Evolutionary conservation across 1,140 invertebrate genomes (phyloP), one percentile per base, ranked within the genome.

Genomic region (Stegodyphus mimosarum): DNA sequence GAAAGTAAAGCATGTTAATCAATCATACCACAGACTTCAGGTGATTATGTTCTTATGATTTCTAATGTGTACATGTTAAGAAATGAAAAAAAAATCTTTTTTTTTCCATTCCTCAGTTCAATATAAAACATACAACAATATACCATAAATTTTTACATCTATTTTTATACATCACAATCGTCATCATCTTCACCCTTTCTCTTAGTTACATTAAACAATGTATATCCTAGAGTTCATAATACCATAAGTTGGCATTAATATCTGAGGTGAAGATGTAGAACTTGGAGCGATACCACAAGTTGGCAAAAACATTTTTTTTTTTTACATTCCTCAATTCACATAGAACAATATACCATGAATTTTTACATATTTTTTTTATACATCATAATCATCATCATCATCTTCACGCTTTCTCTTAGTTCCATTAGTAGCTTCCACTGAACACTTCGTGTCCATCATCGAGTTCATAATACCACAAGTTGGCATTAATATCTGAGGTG

Each of bases 331-430:
- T 33, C 33, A 33, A 1, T 33, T 33, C 33, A 33, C 33, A 33
- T 33, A 33, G 33, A 33, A 33, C 33, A 33, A 33, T 33, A 33
- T 33, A 33, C 33, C 33, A 33, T 33, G 33, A 33, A 33, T 60
- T 15, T 60, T 60, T 2, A 60, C 15, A 60, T 10, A 10, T 10
- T 1, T 5, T 60, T 60, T 60, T 60, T 15, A 60, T 10, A 64
- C 66, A n/a, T 77, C 75, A 66, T 77, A 77, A 50, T 77, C 75
- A 76, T 76, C 74, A 74, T 74, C 72, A 18, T 77, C 63, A 50
- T 77, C 75, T 13, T 60, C 9, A 15, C 9, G 11, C 11, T 60
- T 66, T 64, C 66, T 77, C 10, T 17, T 33, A 17, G 33, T 18
- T 6, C 52, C 18, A 75, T 75, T 33, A 33, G 33, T 33, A 33